Base-by-base conservation (phyloP, 2,888 invertebrate species). In the Caradrina kadenii region DNA sequence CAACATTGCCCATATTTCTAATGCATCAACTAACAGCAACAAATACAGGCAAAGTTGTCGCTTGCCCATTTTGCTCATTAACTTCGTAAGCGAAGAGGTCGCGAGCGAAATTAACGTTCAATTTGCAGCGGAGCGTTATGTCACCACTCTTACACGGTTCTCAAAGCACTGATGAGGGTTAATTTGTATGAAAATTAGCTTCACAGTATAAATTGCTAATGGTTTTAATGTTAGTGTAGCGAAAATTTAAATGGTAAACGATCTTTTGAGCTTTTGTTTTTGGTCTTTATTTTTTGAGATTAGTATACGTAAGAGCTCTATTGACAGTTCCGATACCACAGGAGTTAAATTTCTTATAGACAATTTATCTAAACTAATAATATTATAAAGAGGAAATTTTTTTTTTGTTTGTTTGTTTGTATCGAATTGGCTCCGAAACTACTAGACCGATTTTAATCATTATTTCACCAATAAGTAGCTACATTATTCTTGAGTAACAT, bases 111-210 rank as follows among this genome's bases (percentile, higher is more conserved):
- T 80, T 61, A 75, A 65, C 39, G 60, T 78, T 76, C 53, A 70
- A 80, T 70, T 76, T 76, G 35, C 76, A 76, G 6, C 76, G 35
- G 15, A 65, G 64, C 77, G 80, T 60, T 53, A 80, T n/a, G 63
- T 76, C 45, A 50, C 63, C 69, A 80, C 77, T 80, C 59, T 52
- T 63, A 15, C 64, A 80, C 54, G 80, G 62, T 56, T 17, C 65
- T 75, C 69, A 31, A 52, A 64, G 22, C 69, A 48, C 66, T 80
- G 76, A 80, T 69, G 76, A 60, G 31, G 69, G 59, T 62, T 60
- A 75, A 76, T 76, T 63, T 79, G 65, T 55, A 59, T 64, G 52
- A 50, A 77, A 80, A 80, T 69, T 69, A 49, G 53, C 49, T 50
- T 65, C 49, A 26, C 50, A 56, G 22, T 65, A 54, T 42, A 73